Evolutionary conservation across 2,797 vertebrate genomes (phyloP), one percentile per base, ranked within the genome.

Genomic region (Acipenser ruthenus): DNA sequence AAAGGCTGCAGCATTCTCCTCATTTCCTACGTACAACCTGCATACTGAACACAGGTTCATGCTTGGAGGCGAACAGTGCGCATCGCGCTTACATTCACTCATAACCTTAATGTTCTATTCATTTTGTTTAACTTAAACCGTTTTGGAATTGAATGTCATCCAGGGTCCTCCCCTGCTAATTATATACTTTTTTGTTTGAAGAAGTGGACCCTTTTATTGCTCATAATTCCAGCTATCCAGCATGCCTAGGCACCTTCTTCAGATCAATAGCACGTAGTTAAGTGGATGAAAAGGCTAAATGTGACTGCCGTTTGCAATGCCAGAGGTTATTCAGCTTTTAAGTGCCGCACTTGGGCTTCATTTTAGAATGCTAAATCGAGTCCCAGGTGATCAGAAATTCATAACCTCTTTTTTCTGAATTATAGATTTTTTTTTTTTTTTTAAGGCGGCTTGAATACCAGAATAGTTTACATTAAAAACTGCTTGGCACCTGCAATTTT

Each of bases 251-350:
- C 37, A 37, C 37, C 78, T 83, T 79, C 78, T 80, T 13, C 67
- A 62, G 78, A 85, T 83, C 84, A 84, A 88, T 76, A 82, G 80
- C 71, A 73, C 62, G 48, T 58, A 78, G 75, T 85, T 83, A 85
- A 84, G 80, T 78, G 79, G 76, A 82, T 83, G 76, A 81, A 82
- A 85, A 81, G 83, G 77, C 79, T 82, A 81, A 82, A 81, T 80
- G 78, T 80, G 80, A 82, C 73, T 76, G 77, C 70, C 82, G 70
- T 84, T 82, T 83, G 77, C 74, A 81, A 83, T 80, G 79, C 82
- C 82, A 77, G 77, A 71, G 69, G 0, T 68, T 69, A 60, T 70
- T 51, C 3, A 71, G 75, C 69, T 78, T 82, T 78, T 71, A 75
- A 79, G 67, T 6, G 0, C 65, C 70, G 64, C 0, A 7, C 37